Conservation (phyloP, 2,797 vertebrate genomes). For the Pyrrhura leucotis region DNA sequence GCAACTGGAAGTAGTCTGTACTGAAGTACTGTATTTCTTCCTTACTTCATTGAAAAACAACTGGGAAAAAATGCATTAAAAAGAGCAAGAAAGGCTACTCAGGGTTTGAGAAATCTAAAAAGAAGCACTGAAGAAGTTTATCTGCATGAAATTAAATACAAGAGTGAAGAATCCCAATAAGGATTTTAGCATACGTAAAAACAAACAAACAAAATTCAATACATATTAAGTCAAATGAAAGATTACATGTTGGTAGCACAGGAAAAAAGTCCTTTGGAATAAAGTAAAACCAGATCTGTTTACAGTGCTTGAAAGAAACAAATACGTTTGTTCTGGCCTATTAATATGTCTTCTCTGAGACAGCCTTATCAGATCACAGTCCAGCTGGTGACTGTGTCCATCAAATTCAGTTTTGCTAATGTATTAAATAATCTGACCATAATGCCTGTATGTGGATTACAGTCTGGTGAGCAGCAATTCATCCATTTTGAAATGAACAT, state of each 20-base stretch:
- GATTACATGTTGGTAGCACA: conserved; percentile 10
- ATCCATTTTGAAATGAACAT: conserved; percentile 12
- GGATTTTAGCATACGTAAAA: conserved; percentile 23
- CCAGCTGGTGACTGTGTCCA: conserved; percentile 39
- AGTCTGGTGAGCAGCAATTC: conserved; percentile 59
- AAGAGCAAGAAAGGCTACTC: not conserved
- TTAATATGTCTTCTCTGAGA: conserved; percentile 15
- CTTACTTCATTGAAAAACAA: not conserved
- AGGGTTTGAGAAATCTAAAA: not conserved
- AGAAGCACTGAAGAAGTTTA: not conserved
- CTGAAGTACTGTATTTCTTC: not conserved
- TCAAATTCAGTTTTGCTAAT: conserved; percentile 46
- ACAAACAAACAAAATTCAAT: not conserved
- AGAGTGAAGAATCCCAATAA: conserved; percentile 16
- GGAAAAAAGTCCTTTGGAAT: not conserved
- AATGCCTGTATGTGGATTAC: conserved; percentile 35
- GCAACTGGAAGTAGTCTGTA: not conserved
- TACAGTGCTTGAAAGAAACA: conserved; percentile 25
- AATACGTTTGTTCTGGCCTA: not conserved
- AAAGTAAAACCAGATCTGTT: conserved; percentile 51
- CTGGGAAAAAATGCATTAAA: not conserved
- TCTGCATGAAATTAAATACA: not conserved
- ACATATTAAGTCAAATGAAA: conserved; percentile 31
- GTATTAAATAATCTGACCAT: conserved; percentile 31
- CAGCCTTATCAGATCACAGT: conserved; percentile 43